Evolutionary conservation across 2,797 vertebrate genomes (phyloP), one percentile per base, ranked within the genome.

Genomic region (Haliaeetus vocifer): DNA sequence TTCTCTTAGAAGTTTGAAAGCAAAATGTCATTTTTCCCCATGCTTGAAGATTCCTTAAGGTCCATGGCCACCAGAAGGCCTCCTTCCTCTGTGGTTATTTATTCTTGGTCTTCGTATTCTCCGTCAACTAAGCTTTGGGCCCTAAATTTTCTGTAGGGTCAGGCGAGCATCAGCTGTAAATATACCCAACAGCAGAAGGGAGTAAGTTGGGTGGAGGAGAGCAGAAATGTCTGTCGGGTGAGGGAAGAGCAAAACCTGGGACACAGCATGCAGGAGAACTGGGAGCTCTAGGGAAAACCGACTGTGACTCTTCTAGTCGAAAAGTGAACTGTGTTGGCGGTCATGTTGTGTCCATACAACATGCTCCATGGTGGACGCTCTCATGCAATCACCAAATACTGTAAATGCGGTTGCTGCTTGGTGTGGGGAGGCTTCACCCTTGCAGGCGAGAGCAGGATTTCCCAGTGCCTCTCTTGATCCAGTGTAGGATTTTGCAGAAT

Each of bases 271-370:
- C 22, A 17, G 35, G 37, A 52, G 45, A 29, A 20, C n/a, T 6
- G 40, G 53, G 28, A 55, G 37, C 47, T 62, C 40, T 5, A 5
- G n/a, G n/a, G 29, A 71, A 35, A 47, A 28, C 10, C 10, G 6
- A 5, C 45, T 38, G 29, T 21, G 31, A 28, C 61, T 66, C 11
- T 25, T 40, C 53, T 0, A 22, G 45, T 20, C 0, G 2, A 40
- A 33, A 35, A 31, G 17, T 8, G 14, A 67, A 6, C 20, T 6
- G 56, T 29, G 58, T 1, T n/a, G 55, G 23, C 1, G 2, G 31
- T 22, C 1, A 4, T 3, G 2, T 37, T 37, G 26, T 15, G 2
- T 42, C 56, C 16, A 0, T 17, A 8, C 1, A 5, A 26, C 1
- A 3, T 11, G 22, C 37, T 72, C 22, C 15, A 0, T 5, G 13